Evolutionary conservation across 2,888 invertebrate species (phyloP).

Genomic region (Tipula confusa): DNA sequence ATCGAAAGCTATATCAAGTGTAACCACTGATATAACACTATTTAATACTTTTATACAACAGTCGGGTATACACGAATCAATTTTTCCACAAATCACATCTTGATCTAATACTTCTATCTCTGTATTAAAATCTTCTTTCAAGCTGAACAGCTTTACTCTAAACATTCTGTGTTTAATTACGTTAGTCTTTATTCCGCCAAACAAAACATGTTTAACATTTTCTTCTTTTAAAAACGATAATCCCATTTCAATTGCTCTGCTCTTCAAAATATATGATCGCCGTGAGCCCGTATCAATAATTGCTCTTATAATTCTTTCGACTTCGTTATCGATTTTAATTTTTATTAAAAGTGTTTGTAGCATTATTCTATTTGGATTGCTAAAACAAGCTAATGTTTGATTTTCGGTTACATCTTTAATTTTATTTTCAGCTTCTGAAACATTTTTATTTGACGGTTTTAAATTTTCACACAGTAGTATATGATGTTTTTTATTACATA

Average conservation of each 20-base stretch:
- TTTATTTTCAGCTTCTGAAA: not conserved
- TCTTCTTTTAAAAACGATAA: slow-evolving; percentile 29
- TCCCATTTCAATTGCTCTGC: slow-evolving; percentile 32
- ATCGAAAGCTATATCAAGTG: no score
- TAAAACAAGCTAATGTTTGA: not conserved
- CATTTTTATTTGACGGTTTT: not conserved
- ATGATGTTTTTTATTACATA: not conserved
- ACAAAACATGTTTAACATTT: not conserved
- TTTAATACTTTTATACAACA: not conserved
- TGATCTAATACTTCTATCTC: not conserved
- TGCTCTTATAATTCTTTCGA: not conserved
- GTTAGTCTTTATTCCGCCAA: not conserved
- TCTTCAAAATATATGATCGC: slow-evolving; percentile 33
- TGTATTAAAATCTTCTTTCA: not conserved
- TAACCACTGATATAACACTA: no score
- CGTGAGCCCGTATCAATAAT: slow-evolving; percentile 32
- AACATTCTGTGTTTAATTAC: not conserved
- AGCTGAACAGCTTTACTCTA: not conserved
- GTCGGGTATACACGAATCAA: not conserved
- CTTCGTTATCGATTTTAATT: not conserved
- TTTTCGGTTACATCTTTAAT: not conserved
- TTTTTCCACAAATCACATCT: not conserved
- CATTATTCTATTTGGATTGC: not conserved
- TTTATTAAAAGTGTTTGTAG: not conserved
- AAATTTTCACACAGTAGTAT: not conserved